phyloP scores from a whole-genome alignment of 2,888 invertebrate species.

The Amiota minor region DNA sequence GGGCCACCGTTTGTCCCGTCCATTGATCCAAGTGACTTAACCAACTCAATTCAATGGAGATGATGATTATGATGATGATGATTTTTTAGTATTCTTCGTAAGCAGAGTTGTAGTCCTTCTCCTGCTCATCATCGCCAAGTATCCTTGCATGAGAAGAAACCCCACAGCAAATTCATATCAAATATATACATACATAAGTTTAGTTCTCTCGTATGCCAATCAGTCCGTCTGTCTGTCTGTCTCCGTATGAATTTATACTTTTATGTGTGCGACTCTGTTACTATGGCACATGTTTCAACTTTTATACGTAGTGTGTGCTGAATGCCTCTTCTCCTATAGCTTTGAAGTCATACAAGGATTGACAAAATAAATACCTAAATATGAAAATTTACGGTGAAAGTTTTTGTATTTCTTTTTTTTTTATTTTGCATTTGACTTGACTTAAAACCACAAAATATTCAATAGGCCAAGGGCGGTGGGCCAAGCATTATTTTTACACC shows the following conservation, averaged over 20 bases:
- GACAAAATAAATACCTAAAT: slow-evolving; percentile 64
- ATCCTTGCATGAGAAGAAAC: not conserved
- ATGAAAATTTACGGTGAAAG: slow-evolving; percentile 65
- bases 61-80: slow-evolving; percentile 48
- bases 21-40: not conserved
- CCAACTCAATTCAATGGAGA: not conserved
- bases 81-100: slow-evolving; percentile 48
- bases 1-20: not conserved
- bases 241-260: slow-evolving; percentile 49
- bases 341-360: slow-evolving; percentile 53
- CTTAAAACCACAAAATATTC: slow-evolving; percentile 49
- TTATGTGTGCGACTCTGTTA: slow-evolving; percentile 25
- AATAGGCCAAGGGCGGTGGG: not conserved
- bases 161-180: slow-evolving; percentile 32
- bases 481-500: not conserved
- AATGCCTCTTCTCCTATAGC: not conserved
- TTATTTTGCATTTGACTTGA: slow-evolving; percentile 49
- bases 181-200: not conserved
- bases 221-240: slow-evolving; percentile 11
- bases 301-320: not conserved
- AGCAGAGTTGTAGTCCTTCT: slow-evolving; percentile 29
- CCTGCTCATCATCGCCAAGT: not conserved
- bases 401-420: slow-evolving; percentile 33
- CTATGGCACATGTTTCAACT: not conserved
- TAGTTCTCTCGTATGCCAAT: not conserved